Base-by-base conservation (phyloP, 2,113 vertebrate species). In the Chloropsis cyanopogon region DNA sequence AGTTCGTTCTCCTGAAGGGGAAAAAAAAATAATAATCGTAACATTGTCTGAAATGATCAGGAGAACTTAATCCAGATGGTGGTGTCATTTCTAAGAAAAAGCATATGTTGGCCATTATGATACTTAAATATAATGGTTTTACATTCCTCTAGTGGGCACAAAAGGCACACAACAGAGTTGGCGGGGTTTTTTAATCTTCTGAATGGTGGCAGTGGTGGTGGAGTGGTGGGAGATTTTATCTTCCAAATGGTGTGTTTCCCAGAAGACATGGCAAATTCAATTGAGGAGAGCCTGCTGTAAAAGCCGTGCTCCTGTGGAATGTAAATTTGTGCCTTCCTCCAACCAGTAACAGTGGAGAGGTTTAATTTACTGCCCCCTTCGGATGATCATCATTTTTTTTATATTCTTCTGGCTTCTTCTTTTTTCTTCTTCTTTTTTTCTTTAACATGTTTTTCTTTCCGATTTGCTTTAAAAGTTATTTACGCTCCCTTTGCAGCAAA, bases 31-130 rank as follows among this genome's bases (percentile, higher is more conserved):
- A 97, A 98, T 97, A 97, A 95, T 96, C 71, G 41, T 95, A 98
- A 97, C 95, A 97, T 91, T 97, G 96, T 98, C 97, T 98, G 98
- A 98, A 98, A 98, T 97, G 95, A 98, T 97, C 96, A 97, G 93
- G 96, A 97, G 96, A 98, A 98, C 96, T 97, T 97, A 97, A 98
- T 97, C 98, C 98, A 98, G 98, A 98, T 98, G 98, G 98, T 85
- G 92, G 97, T 97, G 97, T 98, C 97, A 95, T 98, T 98, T 98
- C 97, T 98, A 98, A 97, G 97, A 98, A 98, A 98, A 97, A 98
- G 97, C 98, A 98, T 98, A 98, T 98, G 98, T 96, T 98, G 97
- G 97, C 97, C 97, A 98, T 98, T 98, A 98, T 98, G 97, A 97
- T 98, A 96, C 97, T 98, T 98, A 98, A 98, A 98, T 97, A 96